Conservation (phyloP, 2,888 invertebrate species). For the Antheraea assamensis region DNA sequence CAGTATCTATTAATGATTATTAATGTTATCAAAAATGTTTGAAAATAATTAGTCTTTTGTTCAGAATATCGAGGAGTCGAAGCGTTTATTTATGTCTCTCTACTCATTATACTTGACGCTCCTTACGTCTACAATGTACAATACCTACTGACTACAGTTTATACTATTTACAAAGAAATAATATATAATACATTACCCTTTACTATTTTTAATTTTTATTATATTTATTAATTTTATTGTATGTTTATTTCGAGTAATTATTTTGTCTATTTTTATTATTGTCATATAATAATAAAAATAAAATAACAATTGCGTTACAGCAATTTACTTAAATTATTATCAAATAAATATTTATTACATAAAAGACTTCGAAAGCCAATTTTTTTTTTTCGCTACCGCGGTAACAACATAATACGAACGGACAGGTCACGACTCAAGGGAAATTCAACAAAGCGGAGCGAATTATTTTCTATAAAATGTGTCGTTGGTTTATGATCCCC, state of each 20-base stretch:
- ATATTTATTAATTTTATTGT: no score
- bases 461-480: constrained; percentile 11
- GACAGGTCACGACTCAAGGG: constrained; percentile 7
- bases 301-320: not conserved
- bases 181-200: no score
- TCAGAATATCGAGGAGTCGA: no score
- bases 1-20: no score
- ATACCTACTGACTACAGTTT: no score
- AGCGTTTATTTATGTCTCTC: no score
- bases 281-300: not conserved
- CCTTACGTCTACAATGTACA: no score
- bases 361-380: not conserved
- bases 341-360: not conserved
- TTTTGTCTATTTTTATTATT: not conserved
- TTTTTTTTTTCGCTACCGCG: not conserved
- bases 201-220: no score
- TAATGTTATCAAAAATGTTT: no score
- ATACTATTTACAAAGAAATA: no score
- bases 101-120: no score
- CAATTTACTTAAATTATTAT: not conserved
- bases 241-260: not conserved
- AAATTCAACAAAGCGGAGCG: constrained; percentile 1
- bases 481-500: not conserved
- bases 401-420: constrained; percentile 8
- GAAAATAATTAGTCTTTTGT: no score